Conservation (phyloP, 2,888 invertebrate genomes). For the Disparrhopalites patrizii region DNA sequence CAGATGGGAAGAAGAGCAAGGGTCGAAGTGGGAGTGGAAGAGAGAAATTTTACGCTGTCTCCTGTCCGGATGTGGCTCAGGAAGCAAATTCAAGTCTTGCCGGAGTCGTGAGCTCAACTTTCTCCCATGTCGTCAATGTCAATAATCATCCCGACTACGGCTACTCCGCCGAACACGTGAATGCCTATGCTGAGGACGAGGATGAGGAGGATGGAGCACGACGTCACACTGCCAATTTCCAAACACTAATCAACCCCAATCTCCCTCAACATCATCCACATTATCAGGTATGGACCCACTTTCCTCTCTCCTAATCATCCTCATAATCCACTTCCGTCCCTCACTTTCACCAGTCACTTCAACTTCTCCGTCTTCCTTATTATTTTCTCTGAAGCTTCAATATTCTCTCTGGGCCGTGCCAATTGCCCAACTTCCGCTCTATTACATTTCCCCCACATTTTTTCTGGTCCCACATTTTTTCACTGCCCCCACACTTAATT, state of each 20-base stretch:
- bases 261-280: slow-evolving; percentile 13
- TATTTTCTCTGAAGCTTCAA: too few species aligned
- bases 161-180: slow-evolving; percentile 5
- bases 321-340: too few species aligned
- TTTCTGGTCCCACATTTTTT: too few species aligned
- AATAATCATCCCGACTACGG: slow-evolving; percentile 20
- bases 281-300: slow-evolving; percentile 15
- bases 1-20: slow-evolving; percentile 33
- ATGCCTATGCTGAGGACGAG: neutral
- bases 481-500: too few species aligned
- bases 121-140: slow-evolving; percentile 5
- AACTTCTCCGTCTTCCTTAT: too few species aligned
- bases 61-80: slow-evolving; percentile 46
- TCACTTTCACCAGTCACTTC: too few species aligned
- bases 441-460: too few species aligned
- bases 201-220: slow-evolving; percentile 7
- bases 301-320: too few species aligned
- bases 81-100: slow-evolving; percentile 10
- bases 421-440: too few species aligned
- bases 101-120: slow-evolving; percentile 15
- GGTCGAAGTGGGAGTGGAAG: slow-evolving; percentile 12
- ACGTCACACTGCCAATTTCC: slow-evolving; percentile 2
- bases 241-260: slow-evolving; percentile 11
- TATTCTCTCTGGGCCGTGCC: too few species aligned
- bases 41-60: slow-evolving; percentile 44